Evolutionary conservation across 2,113 vertebrate genomes (phyloP).

Genomic region (Catagonus wagneri): DNA sequence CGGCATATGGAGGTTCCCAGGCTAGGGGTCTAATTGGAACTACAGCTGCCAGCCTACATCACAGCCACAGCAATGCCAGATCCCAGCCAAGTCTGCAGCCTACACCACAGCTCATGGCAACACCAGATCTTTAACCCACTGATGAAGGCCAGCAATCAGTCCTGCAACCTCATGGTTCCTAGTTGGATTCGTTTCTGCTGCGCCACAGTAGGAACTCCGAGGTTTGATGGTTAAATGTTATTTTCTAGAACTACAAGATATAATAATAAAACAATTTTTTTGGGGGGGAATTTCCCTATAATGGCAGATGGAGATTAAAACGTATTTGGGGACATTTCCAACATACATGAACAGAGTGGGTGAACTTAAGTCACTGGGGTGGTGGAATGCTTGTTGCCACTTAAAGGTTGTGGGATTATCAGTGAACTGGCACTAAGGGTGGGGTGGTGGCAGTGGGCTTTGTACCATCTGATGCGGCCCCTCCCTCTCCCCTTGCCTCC

Average conservation of each 20-base stretch:
- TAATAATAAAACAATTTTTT: constrained; percentile 77
- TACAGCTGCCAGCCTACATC: no score
- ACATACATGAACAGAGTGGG: constrained; percentile 73
- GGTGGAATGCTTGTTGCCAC: neutral
- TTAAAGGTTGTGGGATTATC: neutral
- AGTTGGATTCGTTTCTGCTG: no score
- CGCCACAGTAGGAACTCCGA: no score
- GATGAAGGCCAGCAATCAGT: no score
- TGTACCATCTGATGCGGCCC: neutral
- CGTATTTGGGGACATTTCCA: constrained; percentile 84
- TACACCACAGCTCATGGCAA: no score
- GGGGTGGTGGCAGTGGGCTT: neutral
- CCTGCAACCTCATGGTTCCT: no score
- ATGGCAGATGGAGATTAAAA: constrained; percentile 86
- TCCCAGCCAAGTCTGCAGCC: no score
- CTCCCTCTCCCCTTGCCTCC: neutral
- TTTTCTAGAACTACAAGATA: constrained; percentile 80
- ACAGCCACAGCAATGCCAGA: no score
- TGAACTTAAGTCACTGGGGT: constrained; percentile 22
- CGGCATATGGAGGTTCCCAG: no score
- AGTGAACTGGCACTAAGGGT: neutral
- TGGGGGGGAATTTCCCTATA: constrained; percentile 81
- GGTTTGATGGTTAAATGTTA: constrained; percentile 77
- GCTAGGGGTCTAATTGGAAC: no score
- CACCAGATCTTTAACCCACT: no score